Conservation (phyloP, 2,797 vertebrate genomes). For the Diplodus puntazzo region DNA sequence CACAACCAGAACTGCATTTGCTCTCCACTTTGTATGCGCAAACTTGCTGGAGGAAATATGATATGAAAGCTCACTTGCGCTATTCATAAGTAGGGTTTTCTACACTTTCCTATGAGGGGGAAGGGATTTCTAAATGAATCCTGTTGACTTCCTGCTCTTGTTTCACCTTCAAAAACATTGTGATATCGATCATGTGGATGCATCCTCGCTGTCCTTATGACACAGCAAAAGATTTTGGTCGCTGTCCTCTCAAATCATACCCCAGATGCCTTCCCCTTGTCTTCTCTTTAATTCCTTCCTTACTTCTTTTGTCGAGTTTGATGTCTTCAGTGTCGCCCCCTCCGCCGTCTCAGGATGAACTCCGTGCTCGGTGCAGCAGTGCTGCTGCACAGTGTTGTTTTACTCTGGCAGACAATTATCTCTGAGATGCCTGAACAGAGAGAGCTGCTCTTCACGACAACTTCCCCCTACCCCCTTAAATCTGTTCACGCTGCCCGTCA, state of each 20-base stretch:
- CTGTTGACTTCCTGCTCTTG: constrained; percentile 41
- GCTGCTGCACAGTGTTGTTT: constrained; percentile 66
- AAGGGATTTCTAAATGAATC: constrained; percentile 47
- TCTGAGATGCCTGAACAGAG: constrained; percentile 62
- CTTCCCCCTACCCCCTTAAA: constrained; percentile 60
- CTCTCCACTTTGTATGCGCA: constrained; percentile 41
- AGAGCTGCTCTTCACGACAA: constrained; percentile 67
- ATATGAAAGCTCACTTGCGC: constrained; percentile 11
- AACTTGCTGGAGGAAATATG: constrained; percentile 28
- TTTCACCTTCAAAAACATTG: constrained; percentile 59
- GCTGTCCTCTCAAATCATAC: constrained; percentile 36
- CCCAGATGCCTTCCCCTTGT: constrained; percentile 29
- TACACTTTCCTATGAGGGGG: constrained; percentile 15
- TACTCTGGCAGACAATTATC: constrained; percentile 82
- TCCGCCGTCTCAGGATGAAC: constrained; percentile 46
- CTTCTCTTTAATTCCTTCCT: constrained; percentile 51
- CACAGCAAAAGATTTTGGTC: constrained; percentile 40
- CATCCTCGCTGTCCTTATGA: constrained; percentile 23
- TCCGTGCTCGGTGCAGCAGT: constrained; percentile 33
- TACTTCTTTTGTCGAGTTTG: constrained; percentile 63
- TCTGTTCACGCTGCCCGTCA: constrained; percentile 61
- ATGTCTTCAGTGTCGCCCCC: constrained; percentile 55
- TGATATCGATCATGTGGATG: constrained; percentile 54
- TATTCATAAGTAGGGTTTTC: constrained; percentile 19
- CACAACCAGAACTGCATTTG: constrained; percentile 25